These are phyloP conservation scores for Prochilodus magdalenae DNA, from an alignment of 2,113 vertebrate genomes.

Conservation along the genomic window DNA sequence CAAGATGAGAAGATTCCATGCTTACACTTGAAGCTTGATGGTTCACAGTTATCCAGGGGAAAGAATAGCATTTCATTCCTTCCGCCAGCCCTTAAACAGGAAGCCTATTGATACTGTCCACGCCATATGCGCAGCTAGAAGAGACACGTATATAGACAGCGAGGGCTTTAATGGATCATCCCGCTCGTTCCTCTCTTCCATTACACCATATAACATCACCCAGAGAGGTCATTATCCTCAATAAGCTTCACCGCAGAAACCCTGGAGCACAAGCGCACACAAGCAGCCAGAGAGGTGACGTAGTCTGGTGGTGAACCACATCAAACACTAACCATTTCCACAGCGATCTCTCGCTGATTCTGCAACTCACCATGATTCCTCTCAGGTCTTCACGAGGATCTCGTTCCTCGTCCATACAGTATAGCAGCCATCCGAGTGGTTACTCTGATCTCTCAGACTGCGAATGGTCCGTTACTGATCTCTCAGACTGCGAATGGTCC, in stretches of 20 bases:
- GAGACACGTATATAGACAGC: not conserved
- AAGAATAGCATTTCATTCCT: slow-evolving; percentile 1
- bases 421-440: too few relatives aligned
- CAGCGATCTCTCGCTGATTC: not conserved
- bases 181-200: not conserved
- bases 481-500: not conserved
- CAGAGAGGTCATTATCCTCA: not conserved
- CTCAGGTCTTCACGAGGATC: not conserved
- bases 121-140: not conserved
- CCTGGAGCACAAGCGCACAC: not conserved
- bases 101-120: not conserved
- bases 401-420: not conserved
- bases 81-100: not conserved
- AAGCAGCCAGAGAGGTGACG: not conserved
- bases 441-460: too few relatives aligned
- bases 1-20: not conserved
- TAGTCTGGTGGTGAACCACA: not conserved
- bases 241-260: not conserved
- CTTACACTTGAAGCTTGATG: not conserved
- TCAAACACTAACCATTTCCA: not conserved
- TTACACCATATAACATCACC: not conserved
- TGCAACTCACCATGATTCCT: not conserved
- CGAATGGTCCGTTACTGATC: not conserved
- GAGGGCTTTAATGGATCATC: not conserved
- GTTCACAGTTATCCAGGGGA: not conserved